A percentile compares a stretch with the other conserved stretches of the same genome.
Conservation (phyloP, 1,140 invertebrate species). For the Ganaspis sp. region DNA sequence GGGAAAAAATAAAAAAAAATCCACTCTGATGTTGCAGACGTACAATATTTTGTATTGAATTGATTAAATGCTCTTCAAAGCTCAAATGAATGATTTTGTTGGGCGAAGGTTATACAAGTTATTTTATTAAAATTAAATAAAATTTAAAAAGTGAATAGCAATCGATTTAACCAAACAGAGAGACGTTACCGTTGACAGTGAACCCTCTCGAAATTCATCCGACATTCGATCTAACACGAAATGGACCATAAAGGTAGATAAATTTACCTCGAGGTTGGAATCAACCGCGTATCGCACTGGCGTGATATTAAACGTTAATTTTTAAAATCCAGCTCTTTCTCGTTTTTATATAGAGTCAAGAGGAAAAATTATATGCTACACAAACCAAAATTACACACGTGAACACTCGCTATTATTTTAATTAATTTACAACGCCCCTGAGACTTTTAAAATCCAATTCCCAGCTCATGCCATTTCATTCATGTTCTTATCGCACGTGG, state of each 20-base stretch:
- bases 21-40: too few relatives aligned
- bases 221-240: neutral
- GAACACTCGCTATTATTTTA: too few relatives aligned
- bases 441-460: too few relatives aligned
- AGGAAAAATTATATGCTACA: too few relatives aligned
- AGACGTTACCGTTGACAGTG: neutral
- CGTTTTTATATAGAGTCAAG: too few relatives aligned
- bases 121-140: neutral
- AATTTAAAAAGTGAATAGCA: neutral
- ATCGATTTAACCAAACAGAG: neutral
- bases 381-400: too few relatives aligned
- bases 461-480: too few relatives aligned
- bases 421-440: too few relatives aligned
- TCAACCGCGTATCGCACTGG: neutral
- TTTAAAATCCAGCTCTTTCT: neutral
- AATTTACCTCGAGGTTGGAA: neutral
- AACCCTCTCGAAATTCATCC: neutral
- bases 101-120: neutral
- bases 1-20: too few relatives aligned
- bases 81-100: neutral
- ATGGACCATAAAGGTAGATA: constrained; percentile 1
- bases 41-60: too few relatives aligned
- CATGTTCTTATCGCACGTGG: too few relatives aligned
- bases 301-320: neutral
- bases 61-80: too few relatives aligned